A percentile compares a stretch with the other conserved stretches of the same genome.
phyloP scores from a whole-genome alignment of 2,113 vertebrate species.

The Pardalotus punctatus region DNA sequence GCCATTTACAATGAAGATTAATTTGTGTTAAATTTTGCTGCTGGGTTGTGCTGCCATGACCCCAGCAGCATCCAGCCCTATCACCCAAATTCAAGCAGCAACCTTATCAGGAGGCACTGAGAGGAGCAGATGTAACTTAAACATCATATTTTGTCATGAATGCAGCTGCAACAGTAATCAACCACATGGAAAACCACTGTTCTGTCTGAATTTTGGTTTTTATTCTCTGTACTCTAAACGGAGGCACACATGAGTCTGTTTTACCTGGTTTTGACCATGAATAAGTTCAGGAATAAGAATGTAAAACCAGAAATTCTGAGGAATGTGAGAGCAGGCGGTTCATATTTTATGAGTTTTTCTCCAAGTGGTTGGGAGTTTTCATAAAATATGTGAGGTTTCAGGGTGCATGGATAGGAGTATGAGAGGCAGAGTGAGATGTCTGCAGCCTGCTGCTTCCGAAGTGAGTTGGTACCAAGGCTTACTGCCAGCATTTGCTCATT shows the following conservation, averaged over 20 bases:
- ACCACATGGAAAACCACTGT: background rate
- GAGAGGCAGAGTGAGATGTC: background rate
- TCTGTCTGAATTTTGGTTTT: background rate
- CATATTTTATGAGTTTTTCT: background rate
- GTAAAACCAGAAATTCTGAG: background rate
- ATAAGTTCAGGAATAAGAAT: background rate
- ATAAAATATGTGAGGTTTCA: background rate
- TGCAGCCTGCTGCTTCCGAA: background rate
- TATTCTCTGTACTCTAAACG: background rate
- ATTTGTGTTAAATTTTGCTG: background rate
- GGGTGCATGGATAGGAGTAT: background rate
- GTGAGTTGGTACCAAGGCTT: background rate
- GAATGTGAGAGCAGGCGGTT: background rate
- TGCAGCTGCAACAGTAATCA: background rate
- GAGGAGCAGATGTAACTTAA: background rate
- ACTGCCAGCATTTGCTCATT: background rate
- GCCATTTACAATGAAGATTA: background rate
- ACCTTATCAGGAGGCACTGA: background rate
- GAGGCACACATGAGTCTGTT: fast-evolving
- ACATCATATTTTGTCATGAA: background rate
- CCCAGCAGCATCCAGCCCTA: background rate
- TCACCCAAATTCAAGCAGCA: background rate
- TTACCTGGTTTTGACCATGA: background rate
- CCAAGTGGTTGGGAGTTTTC: background rate
- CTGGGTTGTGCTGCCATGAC: fast-evolving